These are phyloP conservation scores for Heliothis peltigera DNA, from an alignment of 2,888 invertebrate species.

Conservation along the genomic window DNA sequence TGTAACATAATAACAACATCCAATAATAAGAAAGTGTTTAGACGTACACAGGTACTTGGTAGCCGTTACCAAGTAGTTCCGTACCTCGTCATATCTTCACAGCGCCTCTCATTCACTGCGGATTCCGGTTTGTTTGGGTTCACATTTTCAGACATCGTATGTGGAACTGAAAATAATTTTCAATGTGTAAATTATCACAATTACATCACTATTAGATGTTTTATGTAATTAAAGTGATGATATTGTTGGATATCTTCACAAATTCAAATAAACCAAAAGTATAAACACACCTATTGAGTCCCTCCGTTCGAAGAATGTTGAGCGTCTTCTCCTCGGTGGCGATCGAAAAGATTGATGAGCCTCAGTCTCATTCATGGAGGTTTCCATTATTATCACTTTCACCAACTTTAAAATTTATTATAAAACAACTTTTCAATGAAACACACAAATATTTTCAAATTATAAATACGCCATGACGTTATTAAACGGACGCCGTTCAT, in stretches of 20 bases:
- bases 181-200: slow-evolving; percentile 12
- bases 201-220: neutral
- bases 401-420: slow-evolving; percentile 18
- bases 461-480: slow-evolving; percentile 64
- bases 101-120: slow-evolving; percentile 65
- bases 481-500: slow-evolving; percentile 67
- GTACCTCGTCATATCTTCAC: slow-evolving; percentile 73
- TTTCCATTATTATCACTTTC: slow-evolving; percentile 73
- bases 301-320: slow-evolving; percentile 84
- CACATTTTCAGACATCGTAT: slow-evolving; percentile 67
- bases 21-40: neutral
- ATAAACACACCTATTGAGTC: slow-evolving; percentile 77
- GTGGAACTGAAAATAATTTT: slow-evolving; percentile 72
- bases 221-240: neutral
- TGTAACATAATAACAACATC: slow-evolving; percentile 56
- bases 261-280: slow-evolving; percentile 37
- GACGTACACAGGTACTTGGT: neutral
- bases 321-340: slow-evolving; percentile 82
- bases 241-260: neutral
- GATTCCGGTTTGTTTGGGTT: slow-evolving; percentile 61
- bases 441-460: slow-evolving; percentile 63
- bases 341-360: slow-evolving; percentile 76
- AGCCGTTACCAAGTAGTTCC: neutral
- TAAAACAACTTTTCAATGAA: slow-evolving; percentile 16
- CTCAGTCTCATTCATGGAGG: slow-evolving; percentile 73